Evolutionary conservation across 2,888 invertebrate genomes (phyloP), one percentile per base, ranked within the genome.

Genomic region (Apotomis turbidana): DNA sequence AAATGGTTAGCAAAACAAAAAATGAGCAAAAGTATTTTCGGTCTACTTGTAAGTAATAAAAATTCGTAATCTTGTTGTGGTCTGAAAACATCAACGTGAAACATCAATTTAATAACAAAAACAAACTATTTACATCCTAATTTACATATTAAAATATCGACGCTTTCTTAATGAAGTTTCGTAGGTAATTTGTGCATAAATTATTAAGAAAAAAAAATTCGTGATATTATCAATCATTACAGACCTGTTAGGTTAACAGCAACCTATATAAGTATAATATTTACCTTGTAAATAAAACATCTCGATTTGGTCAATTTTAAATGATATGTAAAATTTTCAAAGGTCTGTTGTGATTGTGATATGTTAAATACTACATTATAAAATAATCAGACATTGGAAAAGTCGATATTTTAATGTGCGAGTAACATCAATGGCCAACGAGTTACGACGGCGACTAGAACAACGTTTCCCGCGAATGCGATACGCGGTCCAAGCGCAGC

Each of bases 381-480:
- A 81, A 78, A 74, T 13, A 55, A 74, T 73, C 74, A 74, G 36
- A 71, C 64, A 71, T 13, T 61, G 15, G 81, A 81, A 80, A 77
- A 74, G 87, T 87, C 88, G 91, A 92, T 91, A 92, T 89, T 89
- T 89, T 85, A 88, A 88, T 83, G 76, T 83, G 78, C 78, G 76
- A 80, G 76, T 87, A 89, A 90, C 78, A 79, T 85, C 83, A 89
- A 90, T 81, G 84, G 79, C 84, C 79, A 79, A 80, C 80, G 79
- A 76, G 78, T 55, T 71, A 74, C 74, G 77, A 81, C 78, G 79
- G 82, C 81, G 87, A 89, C 93, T 96, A 97, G 94, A 97, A 97
- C 84, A 97, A 94, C 83, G 97, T 97, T 94, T 97, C 97, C 84
- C 96, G 96, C 77, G 96, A 96, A 94, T 96, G 96, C 76, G 95